These are phyloP conservation scores for Smittia aterrima DNA, from an alignment of 2,888 invertebrate genomes.

Conservation along the genomic window DNA sequence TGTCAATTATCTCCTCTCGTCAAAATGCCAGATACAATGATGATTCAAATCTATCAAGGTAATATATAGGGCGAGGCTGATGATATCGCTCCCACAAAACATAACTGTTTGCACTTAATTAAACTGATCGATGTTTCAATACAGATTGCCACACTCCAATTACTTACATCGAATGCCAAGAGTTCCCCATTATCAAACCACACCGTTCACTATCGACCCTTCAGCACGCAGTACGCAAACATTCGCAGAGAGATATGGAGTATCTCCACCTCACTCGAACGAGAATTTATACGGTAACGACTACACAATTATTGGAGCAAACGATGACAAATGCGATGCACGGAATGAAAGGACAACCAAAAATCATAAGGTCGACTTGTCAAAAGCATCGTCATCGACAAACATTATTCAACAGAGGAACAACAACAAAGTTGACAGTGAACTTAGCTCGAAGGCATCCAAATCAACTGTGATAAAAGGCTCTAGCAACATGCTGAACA, in stretches of 20 bases:
- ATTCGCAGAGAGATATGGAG: constrained; percentile 32
- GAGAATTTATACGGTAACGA: constrained; percentile 28
- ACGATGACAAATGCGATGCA: background rate
- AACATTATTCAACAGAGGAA: background rate
- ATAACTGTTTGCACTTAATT: background rate
- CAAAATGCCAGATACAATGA: constrained; percentile 34
- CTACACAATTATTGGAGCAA: background rate
- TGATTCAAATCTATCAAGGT: constrained; percentile 38
- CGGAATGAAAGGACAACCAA: background rate
- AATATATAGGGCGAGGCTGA: background rate
- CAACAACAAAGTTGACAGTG: background rate
- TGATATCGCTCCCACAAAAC: too few relatives aligned
- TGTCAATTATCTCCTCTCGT: constrained; percentile 50
- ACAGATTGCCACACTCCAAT: constrained; percentile 34
- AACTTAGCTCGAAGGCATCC: background rate
- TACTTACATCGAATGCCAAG: constrained; percentile 33
- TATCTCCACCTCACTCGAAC: constrained; percentile 28
- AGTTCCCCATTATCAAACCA: constrained; percentile 30
- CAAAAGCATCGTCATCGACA: background rate
- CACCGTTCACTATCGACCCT: constrained; percentile 38
- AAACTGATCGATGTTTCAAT: background rate
- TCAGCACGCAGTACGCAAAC: constrained; percentile 39
- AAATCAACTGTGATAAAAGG: constrained; percentile 38
- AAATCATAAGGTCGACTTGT: constrained; percentile 28
- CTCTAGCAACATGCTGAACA: background rate